Base-by-base conservation (phyloP, 2,797 vertebrate species). In the Antennarius maculatus region DNA sequence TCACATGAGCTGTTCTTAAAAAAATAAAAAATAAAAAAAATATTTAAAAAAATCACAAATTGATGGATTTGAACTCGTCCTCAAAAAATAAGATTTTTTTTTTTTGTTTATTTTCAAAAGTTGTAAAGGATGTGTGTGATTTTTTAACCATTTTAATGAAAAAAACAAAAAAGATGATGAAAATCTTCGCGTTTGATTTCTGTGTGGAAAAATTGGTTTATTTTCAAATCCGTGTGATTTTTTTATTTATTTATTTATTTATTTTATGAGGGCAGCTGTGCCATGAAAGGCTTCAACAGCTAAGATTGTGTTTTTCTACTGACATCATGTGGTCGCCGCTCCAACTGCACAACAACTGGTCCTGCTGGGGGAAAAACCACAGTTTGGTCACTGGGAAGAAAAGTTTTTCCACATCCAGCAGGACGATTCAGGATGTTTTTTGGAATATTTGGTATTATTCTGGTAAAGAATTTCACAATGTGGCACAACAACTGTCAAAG, bases 261-360 rank as follows among this genome's bases (percentile, higher is more conserved):
- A 14, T 59, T 34, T 60, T 16, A 57, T 8, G 13, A 56, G 41
- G 41, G 28, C 14, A 15, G 13, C 18, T 53, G 39, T 62, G 37
- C 61, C 23, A 28, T 61, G 17, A 58, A 81, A 71, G 67, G 51
- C 15, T 46, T 63, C 50, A 54, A 56, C 54, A 37, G 59, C 79
- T 34, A 59, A 17, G 69, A 71, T 6, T 66, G 50, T 78, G 88
- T 63, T 75, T 84, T 52, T 71, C 66, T 90, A 78, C 86, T 89
- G 90, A 88, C 92, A 89, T 76, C 90, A 65, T 75, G 88, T 87
- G 91, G 90, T 29, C 64, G 27, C 17, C 59, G 14, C 12, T 28
- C 11, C 54, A 79, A 89, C 81, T 87, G 79, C 88, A 90, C 1
- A n/a, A 13, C 48, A 65, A 52, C 47, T 7, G 31, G 31, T 8